These are phyloP conservation scores for Tetranychus cinnabarinus DNA, from an alignment of 1,140 invertebrate genomes.

Conservation along the genomic window DNA sequence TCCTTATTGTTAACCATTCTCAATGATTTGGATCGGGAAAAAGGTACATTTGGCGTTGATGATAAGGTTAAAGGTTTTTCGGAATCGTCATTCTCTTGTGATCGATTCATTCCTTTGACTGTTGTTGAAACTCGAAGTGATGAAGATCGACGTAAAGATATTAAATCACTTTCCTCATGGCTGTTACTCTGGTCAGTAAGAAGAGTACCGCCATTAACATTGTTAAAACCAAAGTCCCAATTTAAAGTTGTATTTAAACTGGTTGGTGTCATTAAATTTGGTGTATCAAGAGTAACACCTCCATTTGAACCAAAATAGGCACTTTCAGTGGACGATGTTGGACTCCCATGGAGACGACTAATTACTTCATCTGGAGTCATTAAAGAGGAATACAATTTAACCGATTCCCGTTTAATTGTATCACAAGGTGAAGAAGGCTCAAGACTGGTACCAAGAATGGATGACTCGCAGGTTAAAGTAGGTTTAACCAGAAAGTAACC, in stretches of 20 bases:
- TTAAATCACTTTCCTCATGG: not conserved
- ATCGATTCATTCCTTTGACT: not conserved
- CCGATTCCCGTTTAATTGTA: too few relatives aligned
- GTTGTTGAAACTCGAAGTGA: not conserved
- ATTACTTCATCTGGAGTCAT: not conserved
- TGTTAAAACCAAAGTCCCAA: not conserved
- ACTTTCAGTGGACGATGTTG: not conserved
- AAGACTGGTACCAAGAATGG: too few relatives aligned
- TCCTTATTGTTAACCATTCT: too few relatives aligned
- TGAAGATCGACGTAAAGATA: not conserved
- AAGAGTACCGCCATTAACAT: too few relatives aligned
- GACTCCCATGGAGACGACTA: not conserved
- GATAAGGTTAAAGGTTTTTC: too few relatives aligned
- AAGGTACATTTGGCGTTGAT: too few relatives aligned
- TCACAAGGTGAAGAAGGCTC: too few relatives aligned
- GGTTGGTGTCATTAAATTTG: not conserved
- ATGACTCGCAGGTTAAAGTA: too few relatives aligned
- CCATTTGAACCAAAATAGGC: not conserved
- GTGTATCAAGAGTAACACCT: not conserved
- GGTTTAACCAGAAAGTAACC: not conserved
- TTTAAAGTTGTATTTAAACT: not conserved
- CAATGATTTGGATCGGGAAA: too few relatives aligned
- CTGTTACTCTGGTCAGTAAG: not conserved
- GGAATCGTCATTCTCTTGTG: not conserved
- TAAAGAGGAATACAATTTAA: not conserved